Conservation (phyloP, 2,797 vertebrate species). For the Microchirus variegatus region DNA sequence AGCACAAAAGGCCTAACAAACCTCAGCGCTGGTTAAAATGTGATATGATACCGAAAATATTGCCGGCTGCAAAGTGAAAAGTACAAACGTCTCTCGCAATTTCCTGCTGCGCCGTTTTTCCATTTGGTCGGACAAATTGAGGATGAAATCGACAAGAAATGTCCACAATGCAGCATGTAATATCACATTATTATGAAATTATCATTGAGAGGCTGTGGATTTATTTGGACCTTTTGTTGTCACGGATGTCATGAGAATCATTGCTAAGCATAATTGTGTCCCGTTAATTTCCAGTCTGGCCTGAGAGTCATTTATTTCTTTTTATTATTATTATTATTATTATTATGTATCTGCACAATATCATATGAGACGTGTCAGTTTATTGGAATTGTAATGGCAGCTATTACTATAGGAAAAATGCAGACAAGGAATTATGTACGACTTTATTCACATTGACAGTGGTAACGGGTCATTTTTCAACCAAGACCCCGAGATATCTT, state of each 20-base stretch:
- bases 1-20: no score
- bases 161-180: constrained; percentile 22
- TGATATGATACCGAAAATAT: constrained; percentile 26
- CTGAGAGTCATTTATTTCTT: constrained; percentile 22
- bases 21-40: constrained; percentile 39
- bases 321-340: constrained; percentile 12
- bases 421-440: not conserved
- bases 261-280: constrained; percentile 46
- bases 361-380: constrained; percentile 1
- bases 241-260: constrained; percentile 27
- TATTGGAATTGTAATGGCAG: not conserved
- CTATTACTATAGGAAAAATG: not conserved
- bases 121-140: constrained; percentile 33
- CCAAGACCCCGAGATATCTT: no score
- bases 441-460: no score
- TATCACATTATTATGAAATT: constrained; percentile 35
- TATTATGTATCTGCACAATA: not conserved
- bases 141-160: constrained; percentile 46
- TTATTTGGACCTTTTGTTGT: constrained; percentile 48
- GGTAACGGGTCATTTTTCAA: no score
- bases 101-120: constrained; percentile 22
- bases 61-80: not conserved
- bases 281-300: constrained; percentile 36
- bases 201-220: constrained; percentile 31
- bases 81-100: constrained; percentile 9